Evolutionary conservation across 2,797 vertebrate genomes (phyloP).

Genomic region (Chrosomus eos): DNA sequence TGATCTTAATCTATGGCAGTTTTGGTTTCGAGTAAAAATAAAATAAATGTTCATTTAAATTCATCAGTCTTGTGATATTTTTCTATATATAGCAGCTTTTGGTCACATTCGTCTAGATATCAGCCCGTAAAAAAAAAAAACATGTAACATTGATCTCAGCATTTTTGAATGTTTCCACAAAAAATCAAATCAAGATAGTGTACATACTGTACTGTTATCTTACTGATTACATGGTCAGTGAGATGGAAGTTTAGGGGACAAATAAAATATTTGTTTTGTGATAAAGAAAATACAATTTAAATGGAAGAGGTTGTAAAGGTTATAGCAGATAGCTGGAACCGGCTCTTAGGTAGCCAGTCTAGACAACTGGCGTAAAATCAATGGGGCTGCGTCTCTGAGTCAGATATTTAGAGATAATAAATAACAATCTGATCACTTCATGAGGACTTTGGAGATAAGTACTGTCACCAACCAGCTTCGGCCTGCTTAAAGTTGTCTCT

Average conservation of each 20-base stretch:
- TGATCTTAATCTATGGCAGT: neutral
- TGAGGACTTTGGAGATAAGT: neutral
- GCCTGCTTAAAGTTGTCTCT: neutral
- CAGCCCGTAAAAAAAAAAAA: neutral
- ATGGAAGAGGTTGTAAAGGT: slow-evolving; percentile 11
- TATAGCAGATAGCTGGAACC: slow-evolving; percentile 14
- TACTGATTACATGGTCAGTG: slow-evolving; percentile 17
- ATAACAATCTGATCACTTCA: slow-evolving; percentile 1
- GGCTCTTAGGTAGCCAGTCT: slow-evolving; percentile 1
- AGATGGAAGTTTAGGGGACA: neutral
- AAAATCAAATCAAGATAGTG: slow-evolving; percentile 9
- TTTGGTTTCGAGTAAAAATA: too few relatives aligned
- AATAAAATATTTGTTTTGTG: slow-evolving; percentile 4
- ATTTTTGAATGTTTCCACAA: neutral
- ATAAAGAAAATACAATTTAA: slow-evolving; percentile 9
- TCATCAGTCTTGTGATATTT: neutral
- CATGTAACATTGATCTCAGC: neutral
- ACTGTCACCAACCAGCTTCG: neutral
- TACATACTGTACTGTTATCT: neutral
- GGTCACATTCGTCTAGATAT: neutral
- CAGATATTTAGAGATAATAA: slow-evolving; percentile 28
- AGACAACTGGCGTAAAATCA: slow-evolving; percentile 39
- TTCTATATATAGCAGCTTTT: neutral
- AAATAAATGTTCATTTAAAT: neutral
- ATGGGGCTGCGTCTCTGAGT: neutral